Percentiles rank a stretch among this genome's conserved stretches.
phyloP scores from a whole-genome alignment of 1,140 invertebrate genomes.

The Rhagoletis pomonella region DNA sequence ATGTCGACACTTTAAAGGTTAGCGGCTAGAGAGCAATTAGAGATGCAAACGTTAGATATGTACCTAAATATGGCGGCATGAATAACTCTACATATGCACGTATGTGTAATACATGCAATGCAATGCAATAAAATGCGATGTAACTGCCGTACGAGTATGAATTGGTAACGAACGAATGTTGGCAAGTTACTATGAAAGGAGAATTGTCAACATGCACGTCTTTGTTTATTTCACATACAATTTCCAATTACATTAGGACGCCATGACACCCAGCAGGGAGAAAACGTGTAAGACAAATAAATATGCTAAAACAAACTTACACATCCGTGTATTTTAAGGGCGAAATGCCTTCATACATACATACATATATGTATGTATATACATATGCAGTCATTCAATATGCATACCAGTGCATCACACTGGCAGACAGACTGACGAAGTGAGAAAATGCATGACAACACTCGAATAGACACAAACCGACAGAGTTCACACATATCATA shows the following conservation, averaged over 20 bases:
- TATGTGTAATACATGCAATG: neutral
- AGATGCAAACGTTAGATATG: slow-evolving; percentile 25
- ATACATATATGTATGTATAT: neutral
- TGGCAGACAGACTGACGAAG: slow-evolving; percentile 31
- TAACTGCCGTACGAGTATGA: neutral
- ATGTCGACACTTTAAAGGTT: slow-evolving; percentile 42
- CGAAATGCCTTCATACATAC: neutral
- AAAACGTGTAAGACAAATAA: slow-evolving; percentile 1
- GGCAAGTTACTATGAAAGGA: neutral
- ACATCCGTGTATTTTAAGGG: neutral
- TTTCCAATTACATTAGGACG: slow-evolving; percentile 50
- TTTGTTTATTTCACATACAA: slow-evolving; percentile 47
- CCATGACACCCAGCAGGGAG: slow-evolving; percentile 41
- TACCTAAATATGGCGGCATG: neutral
- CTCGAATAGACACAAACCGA: neutral
- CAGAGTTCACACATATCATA: neutral
- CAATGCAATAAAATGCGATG: slow-evolving; percentile 17
- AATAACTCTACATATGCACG: neutral
- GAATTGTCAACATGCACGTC: slow-evolving; percentile 51
- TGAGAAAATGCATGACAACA: slow-evolving; percentile 43
- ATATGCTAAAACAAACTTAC: neutral
- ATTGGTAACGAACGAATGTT: neutral
- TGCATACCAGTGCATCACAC: neutral
- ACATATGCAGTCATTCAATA: too few species aligned
- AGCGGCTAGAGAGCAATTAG: slow-evolving; percentile 44